Percentiles rank a stretch among this genome's conserved stretches.
phyloP scores from a whole-genome alignment of 2,888 invertebrate genomes.

The Folsomia manolachei region DNA sequence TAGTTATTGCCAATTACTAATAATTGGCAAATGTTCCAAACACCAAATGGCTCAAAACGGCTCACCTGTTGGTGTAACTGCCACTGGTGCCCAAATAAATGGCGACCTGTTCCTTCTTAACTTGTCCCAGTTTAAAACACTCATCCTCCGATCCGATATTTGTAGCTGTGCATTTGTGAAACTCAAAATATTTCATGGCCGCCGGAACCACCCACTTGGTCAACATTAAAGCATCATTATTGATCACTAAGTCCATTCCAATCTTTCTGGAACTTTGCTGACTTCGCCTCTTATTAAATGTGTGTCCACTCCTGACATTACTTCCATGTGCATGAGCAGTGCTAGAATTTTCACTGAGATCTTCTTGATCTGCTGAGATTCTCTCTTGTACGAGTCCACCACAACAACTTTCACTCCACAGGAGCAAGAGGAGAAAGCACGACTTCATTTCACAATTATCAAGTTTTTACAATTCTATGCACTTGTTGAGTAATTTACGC shows the following conservation, averaged over 20 bases:
- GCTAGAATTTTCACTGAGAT: neutral
- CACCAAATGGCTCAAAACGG: no score
- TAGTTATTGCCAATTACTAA: no score
- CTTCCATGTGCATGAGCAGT: neutral
- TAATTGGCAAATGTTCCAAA: no score
- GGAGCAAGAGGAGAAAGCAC: no score
- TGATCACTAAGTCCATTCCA: neutral
- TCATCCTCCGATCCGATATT: slow-evolving; percentile 42
- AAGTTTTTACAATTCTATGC: no score
- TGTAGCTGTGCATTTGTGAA: slow-evolving; percentile 35
- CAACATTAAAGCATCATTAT: slow-evolving; percentile 6
- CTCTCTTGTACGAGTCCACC: no score
- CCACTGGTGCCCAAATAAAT: slow-evolving; percentile 43
- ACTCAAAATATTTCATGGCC: slow-evolving; percentile 45
- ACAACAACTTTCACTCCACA: neutral
- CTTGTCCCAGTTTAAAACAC: slow-evolving; percentile 39
- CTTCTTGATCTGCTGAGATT: neutral
- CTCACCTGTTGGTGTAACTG: no score
- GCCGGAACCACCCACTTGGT: slow-evolving; percentile 34
- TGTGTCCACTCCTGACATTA: neutral
- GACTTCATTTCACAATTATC: no score
- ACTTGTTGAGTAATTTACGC: no score
- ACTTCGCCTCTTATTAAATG: neutral
- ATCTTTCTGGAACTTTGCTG: neutral
- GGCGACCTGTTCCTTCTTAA: slow-evolving; percentile 32